Conservation (phyloP, 2,113 vertebrate species). For the Nyctibius bracteatus region DNA sequence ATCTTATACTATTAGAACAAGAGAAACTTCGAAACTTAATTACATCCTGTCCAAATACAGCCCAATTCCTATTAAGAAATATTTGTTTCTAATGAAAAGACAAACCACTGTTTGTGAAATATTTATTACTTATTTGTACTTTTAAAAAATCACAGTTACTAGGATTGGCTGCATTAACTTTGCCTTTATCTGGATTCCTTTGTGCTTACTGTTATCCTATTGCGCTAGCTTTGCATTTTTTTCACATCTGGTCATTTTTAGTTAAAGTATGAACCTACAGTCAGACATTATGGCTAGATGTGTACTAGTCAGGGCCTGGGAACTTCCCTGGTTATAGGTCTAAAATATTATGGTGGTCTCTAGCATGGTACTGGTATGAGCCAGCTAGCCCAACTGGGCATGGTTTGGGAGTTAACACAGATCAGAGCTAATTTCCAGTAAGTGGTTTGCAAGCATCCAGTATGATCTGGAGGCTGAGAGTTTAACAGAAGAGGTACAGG, state of each 20-base stretch:
- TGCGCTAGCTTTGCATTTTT: background rate
- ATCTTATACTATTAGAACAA: background rate
- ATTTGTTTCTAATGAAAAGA: background rate
- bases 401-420: background rate
- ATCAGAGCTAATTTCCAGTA: background rate
- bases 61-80: background rate
- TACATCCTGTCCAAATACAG: background rate
- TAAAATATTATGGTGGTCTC: background rate
- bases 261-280: background rate
- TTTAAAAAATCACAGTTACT: background rate
- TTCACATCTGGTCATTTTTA: background rate
- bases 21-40: background rate
- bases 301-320: background rate
- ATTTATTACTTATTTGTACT: background rate
- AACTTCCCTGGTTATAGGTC: background rate
- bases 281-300: background rate
- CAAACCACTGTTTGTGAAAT: background rate
- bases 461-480: background rate
- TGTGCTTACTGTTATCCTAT: background rate
- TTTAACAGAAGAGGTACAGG: background rate
- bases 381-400: rapidly evolving
- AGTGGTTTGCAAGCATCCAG: background rate
- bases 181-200: background rate
- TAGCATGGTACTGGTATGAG: background rate
- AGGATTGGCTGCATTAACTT: background rate